phyloP scores from a whole-genome alignment of 2,888 invertebrate species.

The Bombylius major region DNA sequence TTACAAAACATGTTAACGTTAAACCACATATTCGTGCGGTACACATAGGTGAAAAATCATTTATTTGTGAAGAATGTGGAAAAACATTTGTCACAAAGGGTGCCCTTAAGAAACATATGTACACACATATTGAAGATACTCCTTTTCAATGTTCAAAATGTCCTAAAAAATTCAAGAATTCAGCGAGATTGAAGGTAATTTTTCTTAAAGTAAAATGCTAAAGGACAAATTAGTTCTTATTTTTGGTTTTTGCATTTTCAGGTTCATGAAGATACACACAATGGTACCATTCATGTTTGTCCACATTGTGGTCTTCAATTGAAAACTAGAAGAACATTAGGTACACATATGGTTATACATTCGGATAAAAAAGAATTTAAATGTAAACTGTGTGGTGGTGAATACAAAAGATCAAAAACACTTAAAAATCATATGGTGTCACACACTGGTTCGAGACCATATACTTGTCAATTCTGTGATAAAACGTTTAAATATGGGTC shows the following conservation, averaged over 20 bases:
- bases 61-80: slow-evolving; percentile 39
- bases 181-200: slow-evolving; percentile 23
- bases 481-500: slow-evolving; percentile 35
- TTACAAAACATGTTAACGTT: slow-evolving; percentile 9
- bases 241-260: slow-evolving; percentile 10
- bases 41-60: slow-evolving; percentile 33
- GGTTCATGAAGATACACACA: slow-evolving; percentile 38
- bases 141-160: slow-evolving; percentile 37
- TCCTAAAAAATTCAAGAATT: slow-evolving; percentile 31
- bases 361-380: slow-evolving; percentile 31
- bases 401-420: slow-evolving; percentile 35
- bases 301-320: slow-evolving; percentile 33
- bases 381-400: slow-evolving; percentile 30
- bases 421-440: slow-evolving; percentile 33
- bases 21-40: slow-evolving; percentile 18
- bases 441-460: slow-evolving; percentile 33
- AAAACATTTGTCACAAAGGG: slow-evolving; percentile 38
- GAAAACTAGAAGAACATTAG: slow-evolving; percentile 37
- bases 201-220: not conserved
- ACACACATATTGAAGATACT: slow-evolving; percentile 38
- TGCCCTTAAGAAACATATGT: slow-evolving; percentile 38
- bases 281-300: slow-evolving; percentile 34
- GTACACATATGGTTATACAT: slow-evolving; percentile 37
- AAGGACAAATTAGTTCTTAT: too few species aligned
- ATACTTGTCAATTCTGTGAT: slow-evolving; percentile 34